Evolutionary conservation across 1,140 invertebrate species (phyloP), one percentile per base, ranked within the genome.

Genomic region (Brachionus koreanus): DNA sequence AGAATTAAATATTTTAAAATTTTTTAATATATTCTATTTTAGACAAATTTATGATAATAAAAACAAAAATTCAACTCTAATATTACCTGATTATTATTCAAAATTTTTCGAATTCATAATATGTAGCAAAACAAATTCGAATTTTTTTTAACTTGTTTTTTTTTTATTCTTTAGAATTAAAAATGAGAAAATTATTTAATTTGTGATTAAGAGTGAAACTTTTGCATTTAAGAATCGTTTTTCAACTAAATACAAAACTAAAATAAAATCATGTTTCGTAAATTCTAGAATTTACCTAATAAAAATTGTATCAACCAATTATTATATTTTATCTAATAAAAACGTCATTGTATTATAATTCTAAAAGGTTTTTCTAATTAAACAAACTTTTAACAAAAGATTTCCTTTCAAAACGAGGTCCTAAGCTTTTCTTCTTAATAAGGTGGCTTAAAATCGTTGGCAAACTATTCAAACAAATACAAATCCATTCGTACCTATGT

Each of bases 301-400:
- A 10, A 69, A 69, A 69, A 69, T 69, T 69, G 33, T 69, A 69
- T 39, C 65, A 69, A 69, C 65, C 10, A 69, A 69, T 69, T 69
- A 19, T 39, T 69, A 42, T 35, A n/a, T 69, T 63, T 69, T 69
- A 69, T 69, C 65, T 69, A 69, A 69, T 69, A 69, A 13, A 37
- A 69, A 69, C 29, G 65, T 39, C 65, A 69, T 69, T 69, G 65
- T 69, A 33, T 6, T 39, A 16, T 19, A 5, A 37, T 69, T 37
- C 37, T 39, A 19, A 69, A 69, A 69, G 49, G 49, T 57, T 57
- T 57, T 57, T 57, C 19, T 57, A 57, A 57, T 57, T 57, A 57
- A 57, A 57, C 39, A 42, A 57, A 25, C 49, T 57, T 57, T 6
- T 9, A 57, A 57, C n/a, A 52, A 57, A 57, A 57, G 49, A 57